A percentile compares a stretch with the other conserved stretches of the same genome.
These are phyloP conservation scores for Drosophila emarginata DNA, from an alignment of 2,888 invertebrate genomes.

Conservation along the genomic window DNA sequence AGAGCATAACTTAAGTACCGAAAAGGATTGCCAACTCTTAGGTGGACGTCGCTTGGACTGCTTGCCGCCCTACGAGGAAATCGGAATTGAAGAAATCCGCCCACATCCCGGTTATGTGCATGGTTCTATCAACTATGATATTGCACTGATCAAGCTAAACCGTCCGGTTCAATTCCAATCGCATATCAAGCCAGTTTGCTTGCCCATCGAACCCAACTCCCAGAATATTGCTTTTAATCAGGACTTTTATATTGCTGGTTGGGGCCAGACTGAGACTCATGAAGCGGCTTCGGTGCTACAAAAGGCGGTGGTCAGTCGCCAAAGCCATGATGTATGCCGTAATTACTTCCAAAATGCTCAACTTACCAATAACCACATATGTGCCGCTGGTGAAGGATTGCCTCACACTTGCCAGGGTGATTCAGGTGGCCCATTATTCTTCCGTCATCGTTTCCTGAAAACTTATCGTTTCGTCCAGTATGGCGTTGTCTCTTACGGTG, in stretches of 20 bases:
- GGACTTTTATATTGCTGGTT: conserved; percentile 72
- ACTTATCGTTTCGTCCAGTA: conserved; percentile 71
- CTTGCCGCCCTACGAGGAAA: conserved; percentile 81
- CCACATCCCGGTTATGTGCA: conserved; percentile 84
- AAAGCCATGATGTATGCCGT: conserved; percentile 57
- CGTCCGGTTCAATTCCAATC: conserved; percentile 51
- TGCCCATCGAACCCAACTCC: conserved; percentile 67
- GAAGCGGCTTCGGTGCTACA: conserved; percentile 54
- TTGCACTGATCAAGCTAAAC: conserved; percentile 84
- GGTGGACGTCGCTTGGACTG: conserved; percentile 67
- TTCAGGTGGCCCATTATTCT: conserved; percentile 76
- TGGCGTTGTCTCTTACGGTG: conserved; percentile 87
- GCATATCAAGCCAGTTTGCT: conserved; percentile 76
- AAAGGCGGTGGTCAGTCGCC: conserved; percentile 60
- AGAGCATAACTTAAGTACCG: conserved; percentile 78
- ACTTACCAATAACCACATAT: conserved; percentile 69
- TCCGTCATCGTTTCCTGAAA: conserved; percentile 50
- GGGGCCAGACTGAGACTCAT: conserved; percentile 74
- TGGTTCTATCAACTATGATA: conserved; percentile 83
- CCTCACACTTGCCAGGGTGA: conserved; percentile 73
- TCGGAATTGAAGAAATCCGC: conserved; percentile 76
- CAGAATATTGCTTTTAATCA: conserved; percentile 36
- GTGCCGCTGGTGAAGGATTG: conserved; percentile 69
- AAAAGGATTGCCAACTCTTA: conserved; percentile 74
- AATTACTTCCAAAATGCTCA: conserved; percentile 48